phyloP scores from a whole-genome alignment of 1,140 invertebrate species.

The Ganaspis sp. region DNA sequence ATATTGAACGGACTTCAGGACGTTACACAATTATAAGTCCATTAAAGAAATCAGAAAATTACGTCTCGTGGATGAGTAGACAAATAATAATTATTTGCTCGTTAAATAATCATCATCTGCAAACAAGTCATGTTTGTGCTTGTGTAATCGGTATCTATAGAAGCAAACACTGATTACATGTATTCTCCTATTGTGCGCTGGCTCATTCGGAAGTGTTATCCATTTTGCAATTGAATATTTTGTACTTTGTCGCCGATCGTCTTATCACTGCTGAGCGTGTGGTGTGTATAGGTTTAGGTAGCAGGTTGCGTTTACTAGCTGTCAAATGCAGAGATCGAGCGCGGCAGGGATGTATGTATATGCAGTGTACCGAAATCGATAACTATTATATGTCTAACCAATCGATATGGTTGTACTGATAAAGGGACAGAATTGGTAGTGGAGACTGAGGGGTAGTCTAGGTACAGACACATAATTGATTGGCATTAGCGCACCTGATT shows the following conservation, averaged over 20 bases:
- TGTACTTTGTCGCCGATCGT: constrained; percentile 9
- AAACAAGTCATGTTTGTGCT: neutral
- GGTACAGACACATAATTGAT: constrained; percentile 63
- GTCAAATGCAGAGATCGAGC: constrained; percentile 9
- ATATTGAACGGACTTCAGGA: no score
- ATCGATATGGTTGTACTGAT: constrained; percentile 53
- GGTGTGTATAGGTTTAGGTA: neutral
- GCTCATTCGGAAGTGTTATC: neutral
- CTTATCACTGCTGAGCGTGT: neutral
- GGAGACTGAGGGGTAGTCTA: constrained; percentile 42
- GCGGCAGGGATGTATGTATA: neutral
- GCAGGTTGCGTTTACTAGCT: constrained; percentile 1
- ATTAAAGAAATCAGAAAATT: no score
- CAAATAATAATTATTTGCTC: constrained; percentile 7
- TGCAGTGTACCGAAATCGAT: constrained; percentile 45
- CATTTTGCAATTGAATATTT: neutral
- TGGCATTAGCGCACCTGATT: constrained; percentile 56
- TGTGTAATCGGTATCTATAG: neutral
- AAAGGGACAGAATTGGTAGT: constrained; percentile 45
- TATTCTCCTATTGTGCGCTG: neutral
- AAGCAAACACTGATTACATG: constrained; percentile 6
- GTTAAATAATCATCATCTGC: neutral
- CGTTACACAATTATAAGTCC: no score
- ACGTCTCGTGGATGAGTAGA: neutral
- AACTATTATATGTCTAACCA: constrained; percentile 50